Percentiles rank a stretch among this genome's conserved stretches.
These are phyloP conservation scores for Atopsyche davidsoni DNA, from an alignment of 1,140 invertebrate genomes.

Conservation along the genomic window DNA sequence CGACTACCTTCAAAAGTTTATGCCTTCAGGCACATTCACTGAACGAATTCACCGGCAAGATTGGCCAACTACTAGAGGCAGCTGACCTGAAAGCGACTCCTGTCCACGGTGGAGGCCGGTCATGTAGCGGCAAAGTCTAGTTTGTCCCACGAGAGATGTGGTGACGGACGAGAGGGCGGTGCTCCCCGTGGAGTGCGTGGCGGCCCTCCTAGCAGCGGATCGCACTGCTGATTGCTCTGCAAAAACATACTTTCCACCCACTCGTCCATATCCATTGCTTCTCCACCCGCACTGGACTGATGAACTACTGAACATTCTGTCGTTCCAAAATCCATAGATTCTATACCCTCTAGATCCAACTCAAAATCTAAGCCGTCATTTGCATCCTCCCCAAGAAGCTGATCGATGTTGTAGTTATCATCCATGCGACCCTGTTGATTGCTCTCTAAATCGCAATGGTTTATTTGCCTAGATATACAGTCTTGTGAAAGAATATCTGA, in stretches of 20 bases:
- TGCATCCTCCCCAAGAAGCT: slow-evolving; percentile 23
- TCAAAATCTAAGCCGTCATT: slow-evolving; percentile 41
- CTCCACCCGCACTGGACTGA: slow-evolving; percentile 35
- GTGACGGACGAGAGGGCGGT: slow-evolving; percentile 36
- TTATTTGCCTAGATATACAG: slow-evolving; percentile 6
- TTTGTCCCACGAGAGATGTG: slow-evolving; percentile 46
- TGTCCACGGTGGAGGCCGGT: slow-evolving; percentile 30
- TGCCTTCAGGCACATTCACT: no score
- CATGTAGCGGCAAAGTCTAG: slow-evolving; percentile 46
- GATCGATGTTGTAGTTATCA: slow-evolving; percentile 23
- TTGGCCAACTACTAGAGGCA: slow-evolving; percentile 4
- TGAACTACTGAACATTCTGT: slow-evolving; percentile 13
- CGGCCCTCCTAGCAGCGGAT: slow-evolving; percentile 43
- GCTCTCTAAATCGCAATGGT: slow-evolving; percentile 14
- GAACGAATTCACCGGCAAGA: no score
- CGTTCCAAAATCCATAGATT: slow-evolving; percentile 27
- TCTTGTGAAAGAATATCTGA: slow-evolving; percentile 17
- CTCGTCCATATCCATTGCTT: slow-evolving; percentile 42
- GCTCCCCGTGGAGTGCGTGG: slow-evolving; percentile 37
- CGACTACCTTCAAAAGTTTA: no score
- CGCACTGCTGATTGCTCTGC: slow-evolving; percentile 40
- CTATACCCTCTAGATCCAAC: slow-evolving; percentile 35
- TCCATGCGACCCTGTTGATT: slow-evolving; percentile 25
- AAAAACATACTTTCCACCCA: slow-evolving; percentile 41
- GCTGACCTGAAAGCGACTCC: slow-evolving; percentile 1